Evolutionary conservation across 1,140 invertebrate genomes (phyloP).

Genomic region (Piezodorus guildinii): DNA sequence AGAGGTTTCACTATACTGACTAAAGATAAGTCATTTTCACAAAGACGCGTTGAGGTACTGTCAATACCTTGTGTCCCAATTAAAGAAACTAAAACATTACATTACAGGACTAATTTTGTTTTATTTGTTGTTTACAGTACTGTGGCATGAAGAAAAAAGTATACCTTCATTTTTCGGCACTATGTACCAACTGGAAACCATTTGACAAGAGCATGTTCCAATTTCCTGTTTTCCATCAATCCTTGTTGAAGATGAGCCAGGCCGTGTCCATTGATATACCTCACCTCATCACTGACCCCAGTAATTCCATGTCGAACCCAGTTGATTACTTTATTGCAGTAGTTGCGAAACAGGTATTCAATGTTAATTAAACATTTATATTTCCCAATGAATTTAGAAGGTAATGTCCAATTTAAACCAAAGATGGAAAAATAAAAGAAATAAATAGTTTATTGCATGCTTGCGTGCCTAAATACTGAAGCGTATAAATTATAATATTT

Average conservation of each 20-base stretch:
- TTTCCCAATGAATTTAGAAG: too few species aligned
- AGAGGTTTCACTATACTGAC: slow-evolving; percentile 40
- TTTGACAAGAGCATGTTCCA: slow-evolving; percentile 16
- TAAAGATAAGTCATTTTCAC: slow-evolving; percentile 8
- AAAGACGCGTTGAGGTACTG: slow-evolving; percentile 23
- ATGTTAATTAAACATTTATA: too few species aligned
- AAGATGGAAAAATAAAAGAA: too few species aligned
- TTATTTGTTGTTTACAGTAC: neutral
- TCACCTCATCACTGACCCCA: slow-evolving; percentile 59
- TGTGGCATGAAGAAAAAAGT: slow-evolving; percentile 2
- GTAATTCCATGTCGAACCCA: slow-evolving; percentile 33
- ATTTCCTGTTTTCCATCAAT: slow-evolving; percentile 10
- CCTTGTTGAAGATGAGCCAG: slow-evolving; percentile 4
- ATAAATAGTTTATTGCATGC: too few species aligned
- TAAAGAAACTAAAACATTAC: too few species aligned
- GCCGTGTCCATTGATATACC: slow-evolving; percentile 51
- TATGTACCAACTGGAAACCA: slow-evolving; percentile 9
- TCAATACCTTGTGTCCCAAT: neutral
- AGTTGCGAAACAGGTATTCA: slow-evolving; percentile 59
- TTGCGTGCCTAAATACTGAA: too few species aligned
- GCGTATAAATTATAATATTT: neutral
- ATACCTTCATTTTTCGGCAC: slow-evolving; percentile 8
- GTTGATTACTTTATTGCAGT: slow-evolving; percentile 80
- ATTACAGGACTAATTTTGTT: neutral
- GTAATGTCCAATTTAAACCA: too few species aligned